Percentiles rank a stretch among this genome's conserved stretches.
These are phyloP conservation scores for Malurus alboscapulatus DNA, from an alignment of 2,113 vertebrate species.

Conservation along the genomic window DNA sequence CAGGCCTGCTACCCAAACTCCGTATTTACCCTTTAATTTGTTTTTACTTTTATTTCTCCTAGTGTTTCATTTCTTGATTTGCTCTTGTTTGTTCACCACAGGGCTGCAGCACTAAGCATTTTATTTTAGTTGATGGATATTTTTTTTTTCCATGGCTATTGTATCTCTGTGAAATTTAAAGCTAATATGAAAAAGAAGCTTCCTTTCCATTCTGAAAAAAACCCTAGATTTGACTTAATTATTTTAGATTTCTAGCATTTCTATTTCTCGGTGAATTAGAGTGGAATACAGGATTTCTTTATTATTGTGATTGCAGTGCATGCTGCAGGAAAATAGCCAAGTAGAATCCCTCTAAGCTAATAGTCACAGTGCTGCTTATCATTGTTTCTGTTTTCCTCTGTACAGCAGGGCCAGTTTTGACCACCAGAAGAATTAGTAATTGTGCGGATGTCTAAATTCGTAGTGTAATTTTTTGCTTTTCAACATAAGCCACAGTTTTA, in stretches of 20 bases:
- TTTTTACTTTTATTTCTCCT: constrained; percentile 11
- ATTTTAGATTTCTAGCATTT: constrained; percentile 62
- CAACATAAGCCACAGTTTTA: not conserved
- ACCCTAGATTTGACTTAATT: constrained; percentile 34
- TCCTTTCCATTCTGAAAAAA: constrained; percentile 62
- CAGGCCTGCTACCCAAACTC: not conserved
- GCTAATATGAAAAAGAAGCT: constrained; percentile 28
- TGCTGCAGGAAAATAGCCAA: constrained; percentile 69
- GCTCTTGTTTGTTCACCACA: constrained; percentile 34
- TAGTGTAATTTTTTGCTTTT: constrained; percentile 11
- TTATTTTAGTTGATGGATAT: constrained; percentile 64
- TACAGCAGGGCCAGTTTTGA: constrained; percentile 16
- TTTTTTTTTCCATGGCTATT: constrained; percentile 52
- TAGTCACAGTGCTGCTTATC: constrained; percentile 37
- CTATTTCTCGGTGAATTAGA: constrained; percentile 61
- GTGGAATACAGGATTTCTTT: constrained; percentile 66
- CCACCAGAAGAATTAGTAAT: not conserved
- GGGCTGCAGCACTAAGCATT: constrained; percentile 58
- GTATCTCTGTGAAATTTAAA: constrained; percentile 68
- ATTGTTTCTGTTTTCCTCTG: constrained; percentile 32
- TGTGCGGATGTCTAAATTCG: not conserved
- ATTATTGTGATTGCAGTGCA: constrained; percentile 39
- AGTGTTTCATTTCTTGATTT: constrained; percentile 19
- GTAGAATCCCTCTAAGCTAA: constrained; percentile 57
- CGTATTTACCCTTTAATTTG: not conserved